Evolutionary conservation across 2,797 vertebrate species (phyloP).

Genomic region (Phoxinus dragarum): DNA sequence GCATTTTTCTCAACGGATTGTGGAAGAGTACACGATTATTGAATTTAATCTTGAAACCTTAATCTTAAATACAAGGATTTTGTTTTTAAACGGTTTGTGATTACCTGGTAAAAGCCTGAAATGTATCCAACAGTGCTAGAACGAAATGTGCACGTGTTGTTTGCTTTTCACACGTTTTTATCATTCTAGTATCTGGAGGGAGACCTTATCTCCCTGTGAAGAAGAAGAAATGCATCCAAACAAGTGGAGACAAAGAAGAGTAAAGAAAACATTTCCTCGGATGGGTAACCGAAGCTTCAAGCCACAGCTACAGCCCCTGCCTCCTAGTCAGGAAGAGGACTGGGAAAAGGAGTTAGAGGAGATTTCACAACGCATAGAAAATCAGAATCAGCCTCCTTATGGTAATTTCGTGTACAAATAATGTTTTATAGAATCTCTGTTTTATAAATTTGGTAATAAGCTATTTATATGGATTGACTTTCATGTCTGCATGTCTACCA

Average conservation of each 20-base stretch:
- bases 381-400: slow-evolving; percentile 59
- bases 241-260: slow-evolving; percentile 28
- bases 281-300: background rate
- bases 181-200: background rate
- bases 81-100: background rate
- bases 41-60: background rate
- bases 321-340: slow-evolving; percentile 67
- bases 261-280: slow-evolving; percentile 37
- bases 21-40: too few relatives aligned
- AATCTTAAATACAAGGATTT: background rate
- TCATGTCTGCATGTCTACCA: slow-evolving; percentile 15
- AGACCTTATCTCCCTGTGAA: background rate
- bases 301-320: background rate
- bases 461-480: background rate
- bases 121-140: background rate
- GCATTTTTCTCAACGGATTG: background rate
- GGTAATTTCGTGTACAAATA: slow-evolving; percentile 65
- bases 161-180: background rate
- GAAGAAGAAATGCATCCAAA: slow-evolving; percentile 39
- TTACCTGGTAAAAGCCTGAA: background rate
- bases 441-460: background rate
- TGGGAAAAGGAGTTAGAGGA: slow-evolving; percentile 76
- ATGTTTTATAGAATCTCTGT: background rate
- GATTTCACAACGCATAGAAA: slow-evolving; percentile 31
- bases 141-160: background rate